Conservation (phyloP, 2,888 invertebrate genomes). For the Dichetophora obliterata region DNA sequence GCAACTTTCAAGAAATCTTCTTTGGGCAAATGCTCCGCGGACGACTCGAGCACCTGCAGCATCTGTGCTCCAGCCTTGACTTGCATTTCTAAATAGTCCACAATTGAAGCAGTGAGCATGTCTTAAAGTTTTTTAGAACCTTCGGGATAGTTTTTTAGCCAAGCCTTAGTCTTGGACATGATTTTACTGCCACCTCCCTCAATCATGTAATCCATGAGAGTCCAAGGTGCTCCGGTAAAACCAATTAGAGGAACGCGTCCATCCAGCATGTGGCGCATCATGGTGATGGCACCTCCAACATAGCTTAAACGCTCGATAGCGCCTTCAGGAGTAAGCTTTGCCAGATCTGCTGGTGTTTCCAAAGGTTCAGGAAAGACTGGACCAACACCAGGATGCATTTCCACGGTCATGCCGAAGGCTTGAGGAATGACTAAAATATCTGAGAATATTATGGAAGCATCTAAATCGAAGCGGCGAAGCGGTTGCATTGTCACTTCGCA, state of each 20-base stretch:
- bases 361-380: constrained; percentile 91
- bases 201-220: constrained; percentile 97
- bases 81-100: constrained; percentile 94
- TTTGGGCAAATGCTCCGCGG: constrained; percentile 89
- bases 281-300: constrained; percentile 94
- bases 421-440: constrained; percentile 97
- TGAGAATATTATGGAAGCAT: constrained; percentile 98
- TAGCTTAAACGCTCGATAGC: constrained; percentile 82
- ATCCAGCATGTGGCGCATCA: constrained; percentile 88
- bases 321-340: constrained; percentile 75
- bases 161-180: constrained; percentile 89
- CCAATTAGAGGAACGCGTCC: constrained; percentile 96
- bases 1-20: constrained; percentile 82
- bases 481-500: constrained; percentile 96
- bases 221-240: constrained; percentile 97
- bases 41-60: constrained; percentile 95
- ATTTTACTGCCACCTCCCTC: constrained; percentile 96
- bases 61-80: constrained; percentile 85
- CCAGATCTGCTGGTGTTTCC: constrained; percentile 79
- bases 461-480: constrained; percentile 86
- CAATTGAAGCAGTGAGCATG: constrained; percentile 82
- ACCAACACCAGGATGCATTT: constrained; percentile 92
- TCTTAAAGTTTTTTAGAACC: constrained; percentile 82
- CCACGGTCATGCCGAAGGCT: constrained; percentile 90
- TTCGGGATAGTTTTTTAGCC: constrained; percentile 86